Evolutionary conservation across 2,888 invertebrate genomes (phyloP), one percentile per base, ranked within the genome.

Genomic region (Exephanes ischioxanthus): DNA sequence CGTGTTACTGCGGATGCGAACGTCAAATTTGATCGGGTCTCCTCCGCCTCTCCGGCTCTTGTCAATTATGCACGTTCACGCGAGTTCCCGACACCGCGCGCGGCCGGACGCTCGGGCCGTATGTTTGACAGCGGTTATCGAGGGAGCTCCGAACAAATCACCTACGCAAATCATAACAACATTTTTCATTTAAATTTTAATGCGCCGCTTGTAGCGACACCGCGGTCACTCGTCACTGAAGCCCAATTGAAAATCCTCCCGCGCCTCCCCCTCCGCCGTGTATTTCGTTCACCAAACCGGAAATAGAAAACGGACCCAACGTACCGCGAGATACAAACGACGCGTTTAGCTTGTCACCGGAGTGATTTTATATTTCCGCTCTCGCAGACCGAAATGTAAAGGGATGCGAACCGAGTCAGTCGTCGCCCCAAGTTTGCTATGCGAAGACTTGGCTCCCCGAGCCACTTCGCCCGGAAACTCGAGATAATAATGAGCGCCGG

Each of bases 271-370:
- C 9, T 11, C 55, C 55, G 3, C 0, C 72, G 73, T 26, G 73
- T 37, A 55, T 73, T 22, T 63, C 73, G 41, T 61, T 16, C 7
- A 9, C 26, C 9, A 11, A 66, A 72, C 80, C 79, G 89, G 88
- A 87, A 89, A 89, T 89, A 68, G 87, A 87, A 83, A 68, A 63
- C 66, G 86, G 84, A 89, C 86, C 89, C 91, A 92, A 92, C 91
- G 92, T 92, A 88, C 89, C 90, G 90, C 86, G 90, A 91, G 91
- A 90, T 92, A 92, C 91, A 90, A 92, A 92, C 89, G 90, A 89
- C 86, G 14, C 3, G 83, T 86, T 86, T 85, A 87, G 88, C 88
- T 88, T 90, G 33, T 55, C 73, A 11, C 58, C 11, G 9, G 4
- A 70, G 30, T 85, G 86, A 90, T 90, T 90, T 90, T 89, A 89